phyloP scores from a whole-genome alignment of 1,140 invertebrate genomes.

The Ceratitis capitata region DNA sequence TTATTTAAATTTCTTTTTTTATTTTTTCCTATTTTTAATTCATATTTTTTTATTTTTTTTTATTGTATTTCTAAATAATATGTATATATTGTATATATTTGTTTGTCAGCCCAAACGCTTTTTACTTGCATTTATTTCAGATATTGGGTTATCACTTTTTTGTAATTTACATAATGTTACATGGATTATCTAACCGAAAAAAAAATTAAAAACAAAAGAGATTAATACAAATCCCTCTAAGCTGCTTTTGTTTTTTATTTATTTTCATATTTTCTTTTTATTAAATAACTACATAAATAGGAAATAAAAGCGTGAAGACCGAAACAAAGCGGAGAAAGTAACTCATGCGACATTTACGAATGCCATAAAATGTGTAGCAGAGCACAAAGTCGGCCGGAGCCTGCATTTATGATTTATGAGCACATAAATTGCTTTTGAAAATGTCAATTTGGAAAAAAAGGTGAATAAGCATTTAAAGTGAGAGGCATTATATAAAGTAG shows the following conservation, averaged over 20 bases:
- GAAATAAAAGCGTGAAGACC: not conserved
- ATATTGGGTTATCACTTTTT: not conserved
- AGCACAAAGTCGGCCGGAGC: not conserved
- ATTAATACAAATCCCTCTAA: not conserved
- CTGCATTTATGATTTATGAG: slow-evolving; percentile 7
- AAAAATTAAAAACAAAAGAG: not conserved
- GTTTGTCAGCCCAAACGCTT: too few species aligned
- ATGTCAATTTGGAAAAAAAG: not conserved
- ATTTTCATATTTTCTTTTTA: not conserved
- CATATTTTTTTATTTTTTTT: too few species aligned
- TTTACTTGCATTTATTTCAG: not conserved
- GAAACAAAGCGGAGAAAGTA: not conserved
- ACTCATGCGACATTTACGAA: too few species aligned
- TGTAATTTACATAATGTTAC: not conserved
- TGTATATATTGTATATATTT: too few species aligned
- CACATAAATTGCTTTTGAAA: slow-evolving; percentile 5
- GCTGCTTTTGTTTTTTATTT: not conserved
- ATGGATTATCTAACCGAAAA: not conserved
- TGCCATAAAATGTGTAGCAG: not conserved
- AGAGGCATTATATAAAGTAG: too few species aligned
- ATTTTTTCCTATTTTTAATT: too few species aligned
- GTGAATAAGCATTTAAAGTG: not conserved
- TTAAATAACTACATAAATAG: not conserved
- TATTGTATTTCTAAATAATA: too few species aligned
- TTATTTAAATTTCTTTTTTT: too few species aligned